Conservation (phyloP, 2,113 vertebrate genomes). For the Atlantisia rogersi region DNA sequence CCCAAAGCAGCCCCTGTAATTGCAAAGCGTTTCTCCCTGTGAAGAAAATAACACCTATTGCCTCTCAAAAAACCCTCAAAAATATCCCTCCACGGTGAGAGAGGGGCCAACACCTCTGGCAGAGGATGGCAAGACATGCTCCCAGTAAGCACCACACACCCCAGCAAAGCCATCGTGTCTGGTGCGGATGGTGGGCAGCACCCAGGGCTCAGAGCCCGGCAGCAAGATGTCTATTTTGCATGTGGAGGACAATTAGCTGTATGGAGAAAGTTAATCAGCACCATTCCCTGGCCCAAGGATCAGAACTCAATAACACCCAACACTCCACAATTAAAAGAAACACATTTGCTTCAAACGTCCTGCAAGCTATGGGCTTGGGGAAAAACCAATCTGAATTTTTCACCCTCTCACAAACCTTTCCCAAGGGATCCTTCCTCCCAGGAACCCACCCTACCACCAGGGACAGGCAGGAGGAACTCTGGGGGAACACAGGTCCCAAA, state of each 20-base stretch:
- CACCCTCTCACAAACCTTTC: not conserved
- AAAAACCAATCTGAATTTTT: not conserved
- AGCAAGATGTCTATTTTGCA: fast-evolving
- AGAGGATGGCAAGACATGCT: not conserved
- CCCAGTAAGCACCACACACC: fast-evolving
- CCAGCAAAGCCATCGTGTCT: not conserved
- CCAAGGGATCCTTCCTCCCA: not conserved
- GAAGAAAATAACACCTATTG: not conserved
- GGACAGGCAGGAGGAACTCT: not conserved
- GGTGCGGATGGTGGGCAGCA: not conserved
- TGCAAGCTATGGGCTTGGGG: not conserved
- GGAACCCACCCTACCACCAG: fast-evolving
- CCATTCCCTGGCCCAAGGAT: not conserved
- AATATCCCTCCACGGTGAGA: not conserved
- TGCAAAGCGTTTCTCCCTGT: conserved; percentile 16
- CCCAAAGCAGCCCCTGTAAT: not conserved
- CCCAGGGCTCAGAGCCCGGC: not conserved
- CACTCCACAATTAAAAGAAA: not conserved
- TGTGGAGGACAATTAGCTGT: not conserved
- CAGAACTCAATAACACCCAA: not conserved
- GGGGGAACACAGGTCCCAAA: fast-evolving
- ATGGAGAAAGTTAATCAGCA: not conserved
- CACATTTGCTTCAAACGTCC: not conserved
- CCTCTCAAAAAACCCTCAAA: not conserved
- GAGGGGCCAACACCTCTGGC: not conserved